phyloP scores from a whole-genome alignment of 2,113 vertebrate species.

The Apistogramma diplotaenia region DNA sequence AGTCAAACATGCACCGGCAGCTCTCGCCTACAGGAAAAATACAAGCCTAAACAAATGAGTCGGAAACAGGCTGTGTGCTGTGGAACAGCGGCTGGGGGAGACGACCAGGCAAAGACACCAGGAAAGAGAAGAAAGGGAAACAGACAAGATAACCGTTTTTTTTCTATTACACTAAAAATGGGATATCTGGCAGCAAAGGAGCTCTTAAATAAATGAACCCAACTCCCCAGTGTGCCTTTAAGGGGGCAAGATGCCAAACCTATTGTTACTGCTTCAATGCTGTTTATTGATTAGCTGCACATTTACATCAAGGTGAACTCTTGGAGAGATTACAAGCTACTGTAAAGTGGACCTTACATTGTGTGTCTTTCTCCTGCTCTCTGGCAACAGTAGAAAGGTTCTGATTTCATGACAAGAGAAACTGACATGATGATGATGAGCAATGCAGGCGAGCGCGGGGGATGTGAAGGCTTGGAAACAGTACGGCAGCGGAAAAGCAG shows the following conservation, averaged over 20 bases:
- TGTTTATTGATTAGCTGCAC: constrained; percentile 66
- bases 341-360: neutral
- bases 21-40: constrained; percentile 4
- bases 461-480: neutral
- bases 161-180: neutral
- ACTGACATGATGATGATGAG: constrained; percentile 6
- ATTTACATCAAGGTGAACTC: constrained; percentile 71
- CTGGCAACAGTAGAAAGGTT: neutral
- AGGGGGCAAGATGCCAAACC: constrained; percentile 21
- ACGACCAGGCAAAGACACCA: neutral
- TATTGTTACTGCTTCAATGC: constrained; percentile 51
- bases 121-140: neutral
- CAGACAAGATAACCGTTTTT: neutral
- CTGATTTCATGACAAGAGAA: constrained; percentile 26
- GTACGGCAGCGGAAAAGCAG: neutral
- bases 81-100: neutral
- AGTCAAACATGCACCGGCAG: constrained; percentile 36
- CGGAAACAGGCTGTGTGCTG: neutral
- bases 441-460: neutral
- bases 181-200: constrained; percentile 22
- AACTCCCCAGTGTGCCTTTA: constrained; percentile 26
- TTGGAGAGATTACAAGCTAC: constrained; percentile 9
- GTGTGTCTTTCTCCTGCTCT: neutral
- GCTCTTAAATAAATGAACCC: constrained; percentile 55
- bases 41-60: constrained; percentile 24